phyloP scores from a whole-genome alignment of 1,140 invertebrate genomes.

The Zaprionus camerounensis region DNA sequence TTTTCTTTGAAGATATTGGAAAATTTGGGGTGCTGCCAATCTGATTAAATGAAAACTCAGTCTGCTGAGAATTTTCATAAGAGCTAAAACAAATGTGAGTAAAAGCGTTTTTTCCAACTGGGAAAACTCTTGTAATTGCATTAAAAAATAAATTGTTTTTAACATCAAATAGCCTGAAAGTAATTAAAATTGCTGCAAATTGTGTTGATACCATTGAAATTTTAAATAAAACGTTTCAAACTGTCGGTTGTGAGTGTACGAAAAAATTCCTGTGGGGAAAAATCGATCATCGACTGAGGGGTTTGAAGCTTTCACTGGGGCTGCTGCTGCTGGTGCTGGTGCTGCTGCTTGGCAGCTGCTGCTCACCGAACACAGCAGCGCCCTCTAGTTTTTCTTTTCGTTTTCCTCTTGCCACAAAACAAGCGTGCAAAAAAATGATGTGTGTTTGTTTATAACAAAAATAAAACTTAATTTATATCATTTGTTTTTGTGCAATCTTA shows the following conservation, averaged over 20 bases:
- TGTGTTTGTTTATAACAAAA: conserved; percentile 70
- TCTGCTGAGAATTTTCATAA: conserved; percentile 74
- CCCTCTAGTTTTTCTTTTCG: conserved; percentile 52
- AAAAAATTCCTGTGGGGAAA: conserved; percentile 60
- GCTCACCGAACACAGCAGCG: conserved; percentile 47
- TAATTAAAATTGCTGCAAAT: not conserved
- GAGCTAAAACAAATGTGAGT: conserved; percentile 77
- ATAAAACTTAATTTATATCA: conserved; percentile 10
- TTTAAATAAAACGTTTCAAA: conserved; percentile 21
- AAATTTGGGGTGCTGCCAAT: conserved; percentile 46
- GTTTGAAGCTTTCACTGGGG: conserved; percentile 71
- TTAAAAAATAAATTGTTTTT: conserved; percentile 22
- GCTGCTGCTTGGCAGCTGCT: conserved; percentile 29
- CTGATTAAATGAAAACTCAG: conserved; percentile 44
- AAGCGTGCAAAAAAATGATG: conserved; percentile 51
- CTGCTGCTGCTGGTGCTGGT: conserved; percentile 10
- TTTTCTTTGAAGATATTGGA: conserved; percentile 35
- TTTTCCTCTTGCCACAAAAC: conserved; percentile 27
- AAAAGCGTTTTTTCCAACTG: conserved; percentile 55
- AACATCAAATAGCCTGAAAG: not conserved
- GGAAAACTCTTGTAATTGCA: conserved; percentile 32
- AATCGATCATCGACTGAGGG: conserved; percentile 64
- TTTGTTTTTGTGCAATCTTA: conserved; percentile 17
- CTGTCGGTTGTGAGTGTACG: conserved; percentile 40
- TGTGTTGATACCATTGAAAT: conserved; percentile 13